Evolutionary conservation across 2,113 vertebrate genomes (phyloP).

Genomic region (Microtus oregoni): DNA sequence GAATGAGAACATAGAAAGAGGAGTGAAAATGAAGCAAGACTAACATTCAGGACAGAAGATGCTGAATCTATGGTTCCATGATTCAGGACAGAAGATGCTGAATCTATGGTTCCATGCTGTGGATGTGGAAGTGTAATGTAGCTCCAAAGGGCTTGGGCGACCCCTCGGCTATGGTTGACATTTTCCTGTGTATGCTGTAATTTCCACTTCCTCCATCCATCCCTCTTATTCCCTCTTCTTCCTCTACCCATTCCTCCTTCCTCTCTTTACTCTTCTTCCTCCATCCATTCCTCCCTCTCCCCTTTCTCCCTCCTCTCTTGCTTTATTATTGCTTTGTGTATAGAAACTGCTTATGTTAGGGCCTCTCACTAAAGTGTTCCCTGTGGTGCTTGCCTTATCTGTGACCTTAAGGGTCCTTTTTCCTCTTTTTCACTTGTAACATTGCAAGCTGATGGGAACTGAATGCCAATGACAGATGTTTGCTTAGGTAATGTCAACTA

Average conservation of each 20-base stretch:
- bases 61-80: neutral
- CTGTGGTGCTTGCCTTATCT: neutral
- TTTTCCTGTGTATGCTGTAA: neutral
- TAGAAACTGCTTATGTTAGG: neutral
- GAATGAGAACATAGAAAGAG: neutral
- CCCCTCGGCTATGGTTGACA: neutral
- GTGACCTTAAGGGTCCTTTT: neutral
- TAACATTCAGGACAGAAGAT: neutral
- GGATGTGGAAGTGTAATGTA: too few relatives aligned
- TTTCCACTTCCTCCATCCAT: neutral
- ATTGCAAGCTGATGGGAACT: neutral
- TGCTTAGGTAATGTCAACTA: neutral
- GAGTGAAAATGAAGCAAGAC: neutral
- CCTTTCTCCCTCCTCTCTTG: neutral
- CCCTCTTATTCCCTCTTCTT: too few relatives aligned
- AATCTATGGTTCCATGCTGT: neutral
- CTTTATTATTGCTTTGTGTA: neutral
- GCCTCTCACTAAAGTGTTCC: neutral
- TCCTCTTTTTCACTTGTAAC: neutral
- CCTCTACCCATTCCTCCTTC: neutral
- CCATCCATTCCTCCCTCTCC: too few relatives aligned
- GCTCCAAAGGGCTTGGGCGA: neutral
- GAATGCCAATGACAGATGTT: neutral
- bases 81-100: neutral
- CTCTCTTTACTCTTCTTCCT: fast-evolving